phyloP scores from a whole-genome alignment of 2,797 vertebrate species.

The Gouania willdenowi region DNA sequence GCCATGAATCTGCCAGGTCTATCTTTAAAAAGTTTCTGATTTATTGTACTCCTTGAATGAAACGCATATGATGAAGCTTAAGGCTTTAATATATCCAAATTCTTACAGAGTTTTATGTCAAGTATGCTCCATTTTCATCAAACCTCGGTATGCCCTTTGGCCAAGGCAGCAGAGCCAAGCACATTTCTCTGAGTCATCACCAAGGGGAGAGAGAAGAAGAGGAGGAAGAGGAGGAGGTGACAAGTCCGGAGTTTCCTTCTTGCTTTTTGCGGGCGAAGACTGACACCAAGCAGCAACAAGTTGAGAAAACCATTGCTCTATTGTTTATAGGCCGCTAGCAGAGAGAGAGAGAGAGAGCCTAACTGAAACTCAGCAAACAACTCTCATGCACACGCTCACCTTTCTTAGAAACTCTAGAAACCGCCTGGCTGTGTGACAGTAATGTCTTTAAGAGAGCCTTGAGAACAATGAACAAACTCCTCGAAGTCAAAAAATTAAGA shows the following conservation, averaged over 20 bases:
- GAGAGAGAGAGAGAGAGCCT: conserved; percentile 51
- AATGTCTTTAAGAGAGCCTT: conserved; percentile 9
- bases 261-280: conserved; percentile 46
- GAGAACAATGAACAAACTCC: neutral
- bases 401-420: conserved; percentile 47
- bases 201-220: neutral
- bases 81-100: conserved; percentile 28
- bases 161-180: conserved; percentile 59
- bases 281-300: conserved; percentile 46
- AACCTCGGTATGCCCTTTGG: conserved; percentile 44
- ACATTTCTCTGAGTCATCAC: conserved; percentile 78
- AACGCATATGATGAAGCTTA: conserved; percentile 56
- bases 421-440: conserved; percentile 26
- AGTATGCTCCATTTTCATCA: conserved; percentile 56
- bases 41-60: conserved; percentile 41
- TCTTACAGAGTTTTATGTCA: conserved; percentile 52
- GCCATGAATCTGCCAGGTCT: conserved; percentile 23
- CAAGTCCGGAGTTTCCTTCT: conserved; percentile 63
- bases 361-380: conserved; percentile 64
- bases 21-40: conserved; percentile 20
- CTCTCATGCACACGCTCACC: conserved; percentile 42
- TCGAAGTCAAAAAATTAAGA: neutral
- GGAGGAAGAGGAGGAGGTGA: conserved; percentile 53
- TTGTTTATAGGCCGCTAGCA: conserved; percentile 66
- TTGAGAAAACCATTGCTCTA: conserved; percentile 53